phyloP scores from a whole-genome alignment of 2,888 invertebrate species.

The Diloba caeruleocephala region DNA sequence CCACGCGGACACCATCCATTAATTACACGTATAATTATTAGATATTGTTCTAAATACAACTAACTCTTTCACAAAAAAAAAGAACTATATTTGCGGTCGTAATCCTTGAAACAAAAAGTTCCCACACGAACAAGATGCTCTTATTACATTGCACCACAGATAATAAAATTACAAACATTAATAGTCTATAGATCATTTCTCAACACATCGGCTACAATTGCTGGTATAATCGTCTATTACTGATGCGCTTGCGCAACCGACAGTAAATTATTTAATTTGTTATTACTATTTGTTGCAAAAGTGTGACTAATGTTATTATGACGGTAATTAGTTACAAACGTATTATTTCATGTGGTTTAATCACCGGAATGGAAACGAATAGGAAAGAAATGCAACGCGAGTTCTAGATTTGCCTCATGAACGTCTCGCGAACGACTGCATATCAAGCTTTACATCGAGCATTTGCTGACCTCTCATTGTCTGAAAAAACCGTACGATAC shows the following conservation, averaged over 20 bases:
- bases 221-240: constrained; percentile 22
- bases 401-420: too few relatives aligned
- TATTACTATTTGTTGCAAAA: constrained; percentile 30
- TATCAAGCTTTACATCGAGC: too few relatives aligned
- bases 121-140: constrained; percentile 27
- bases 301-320: constrained; percentile 26
- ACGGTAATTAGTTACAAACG: constrained; percentile 11
- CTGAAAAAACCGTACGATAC: too few relatives aligned
- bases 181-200: constrained; percentile 39
- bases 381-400: too few relatives aligned
- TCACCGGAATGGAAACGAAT: background rate
- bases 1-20: too few relatives aligned
- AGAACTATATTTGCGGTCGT: constrained; percentile 1
- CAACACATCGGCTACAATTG: constrained; percentile 31
- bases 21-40: too few relatives aligned
- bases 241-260: constrained; percentile 21
- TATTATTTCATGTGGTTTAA: background rate
- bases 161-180: constrained; percentile 30
- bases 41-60: background rate
- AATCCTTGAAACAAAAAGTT: constrained; percentile 24
- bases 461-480: too few relatives aligned
- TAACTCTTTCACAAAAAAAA: background rate
- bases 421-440: too few relatives aligned
- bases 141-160: constrained; percentile 38
- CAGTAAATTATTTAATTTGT: constrained; percentile 31